Evolutionary conservation across 2,888 invertebrate genomes (phyloP), one percentile per base, ranked within the genome.

Genomic region (Lydus trimaculatus): DNA sequence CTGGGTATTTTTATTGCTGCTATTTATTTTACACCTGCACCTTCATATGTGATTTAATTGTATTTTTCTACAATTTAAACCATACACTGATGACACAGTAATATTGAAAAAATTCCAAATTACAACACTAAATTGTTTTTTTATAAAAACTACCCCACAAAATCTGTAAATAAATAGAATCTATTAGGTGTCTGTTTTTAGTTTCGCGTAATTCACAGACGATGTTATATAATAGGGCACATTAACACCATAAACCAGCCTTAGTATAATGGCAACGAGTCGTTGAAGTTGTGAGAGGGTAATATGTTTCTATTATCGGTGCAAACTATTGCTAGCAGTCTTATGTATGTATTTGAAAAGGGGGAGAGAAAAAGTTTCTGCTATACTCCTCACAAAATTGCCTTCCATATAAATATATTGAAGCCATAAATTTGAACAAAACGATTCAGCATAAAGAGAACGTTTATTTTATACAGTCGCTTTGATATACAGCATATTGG

Each of bases 331-430:
- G 80, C 81, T 77, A 78, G 72, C 78, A 76, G 81, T 78, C 48
- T 52, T 20, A 80, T 79, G 78, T 79, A n/a, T 81, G n/a, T 52
- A 23, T 52, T 20, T 23, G 48, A 52, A 17, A 17, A 81, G 77
- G 76, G 81, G 23, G 48, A 8, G 20, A 20, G 48, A 80, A 76
- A 77, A 78, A 78, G 79, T 77, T 77, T 76, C 81, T n/a, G n/a
- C n/a, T n/a, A n/a, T n/a, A n/a, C n/a, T 78, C 76, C 80, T 77
- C 80, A 74, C 83, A 79, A 85, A 85, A 85, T 85, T 84, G 84
- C 84, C 84, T 83, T 84, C 85, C 84, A 85, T 85, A 85, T 85
- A 85, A 85, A 85, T 85, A 85, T 85, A 85, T 85, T 84, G 85
- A 81, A 79, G 84, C 79, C 81, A 83, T 85, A 85, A 85, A 85